These are phyloP conservation scores for Lamprologus speciosus DNA, from an alignment of 2,113 vertebrate genomes.

Conservation along the genomic window DNA sequence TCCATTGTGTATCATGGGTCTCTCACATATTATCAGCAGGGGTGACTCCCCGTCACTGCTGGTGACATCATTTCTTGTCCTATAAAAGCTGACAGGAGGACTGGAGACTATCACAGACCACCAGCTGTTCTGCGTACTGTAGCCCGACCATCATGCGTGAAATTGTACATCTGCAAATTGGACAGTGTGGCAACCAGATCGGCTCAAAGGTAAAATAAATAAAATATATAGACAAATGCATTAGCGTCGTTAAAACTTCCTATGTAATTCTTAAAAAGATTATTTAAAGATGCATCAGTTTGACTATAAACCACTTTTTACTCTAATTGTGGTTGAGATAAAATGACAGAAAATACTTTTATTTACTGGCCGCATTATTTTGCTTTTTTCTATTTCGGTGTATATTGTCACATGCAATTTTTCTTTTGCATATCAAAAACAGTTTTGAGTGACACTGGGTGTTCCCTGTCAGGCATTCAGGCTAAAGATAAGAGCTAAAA, in stretches of 20 bases:
- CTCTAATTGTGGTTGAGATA: neutral
- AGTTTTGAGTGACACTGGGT: constrained; percentile 52
- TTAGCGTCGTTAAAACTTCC: accelerated
- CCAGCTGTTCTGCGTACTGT: constrained; percentile 29
- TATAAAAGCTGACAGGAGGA: constrained; percentile 29
- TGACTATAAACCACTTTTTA: neutral
- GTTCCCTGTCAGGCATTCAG: constrained; percentile 32
- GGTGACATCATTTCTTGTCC: constrained; percentile 54
- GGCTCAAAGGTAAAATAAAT: constrained; percentile 83
- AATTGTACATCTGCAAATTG: constrained; percentile 95
- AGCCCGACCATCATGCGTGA: constrained; percentile 83
- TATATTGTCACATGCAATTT: neutral
- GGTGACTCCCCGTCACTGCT: constrained; percentile 29
- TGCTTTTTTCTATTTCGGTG: neutral
- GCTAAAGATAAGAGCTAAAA: constrained; percentile 53
- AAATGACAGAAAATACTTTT: neutral
- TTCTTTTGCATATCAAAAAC: neutral
- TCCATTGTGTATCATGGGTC: neutral
- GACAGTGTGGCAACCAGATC: constrained; percentile 98
- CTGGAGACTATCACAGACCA: constrained; percentile 16
- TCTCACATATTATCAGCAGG: neutral
- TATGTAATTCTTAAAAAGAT: neutral
- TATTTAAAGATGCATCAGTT: neutral
- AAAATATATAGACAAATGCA: neutral
- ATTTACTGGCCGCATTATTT: accelerated